A percentile compares a stretch with the other conserved stretches of the same genome.
phyloP scores from a whole-genome alignment of 2,113 vertebrate genomes.

The Grantiella picta region DNA sequence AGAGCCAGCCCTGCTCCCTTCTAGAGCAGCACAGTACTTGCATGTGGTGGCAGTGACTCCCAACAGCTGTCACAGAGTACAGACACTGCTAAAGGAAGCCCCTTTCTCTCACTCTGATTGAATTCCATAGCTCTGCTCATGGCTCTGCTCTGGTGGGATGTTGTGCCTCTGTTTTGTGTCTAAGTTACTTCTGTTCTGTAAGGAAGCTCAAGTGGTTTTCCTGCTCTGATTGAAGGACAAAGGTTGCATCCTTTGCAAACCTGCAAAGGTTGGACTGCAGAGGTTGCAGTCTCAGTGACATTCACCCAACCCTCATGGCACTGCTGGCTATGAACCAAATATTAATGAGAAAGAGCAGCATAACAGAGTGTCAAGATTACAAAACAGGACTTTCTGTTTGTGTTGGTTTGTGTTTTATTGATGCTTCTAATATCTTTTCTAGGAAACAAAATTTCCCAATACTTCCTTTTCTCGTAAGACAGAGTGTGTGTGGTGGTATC shows the following conservation, averaged over 20 bases:
- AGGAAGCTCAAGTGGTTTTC: background rate
- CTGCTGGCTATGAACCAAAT: background rate
- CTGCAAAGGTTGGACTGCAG: too few species aligned
- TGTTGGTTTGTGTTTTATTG: background rate
- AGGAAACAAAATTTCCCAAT: slow-evolving; percentile 41
- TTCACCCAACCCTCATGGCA: background rate
- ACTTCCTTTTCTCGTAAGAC: slow-evolving; percentile 35
- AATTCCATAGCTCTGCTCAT: background rate
- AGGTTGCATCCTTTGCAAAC: background rate
- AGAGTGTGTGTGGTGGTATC: background rate
- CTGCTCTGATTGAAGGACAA: background rate
- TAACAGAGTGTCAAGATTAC: background rate
- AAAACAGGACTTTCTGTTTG: background rate
- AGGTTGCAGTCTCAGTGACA: background rate
- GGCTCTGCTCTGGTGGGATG: background rate
- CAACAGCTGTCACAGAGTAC: accelerated
- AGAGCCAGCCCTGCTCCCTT: background rate
- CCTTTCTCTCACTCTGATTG: background rate
- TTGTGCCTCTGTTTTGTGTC: accelerated
- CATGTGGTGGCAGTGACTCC: background rate
- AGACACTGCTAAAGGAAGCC: background rate
- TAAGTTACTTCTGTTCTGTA: background rate
- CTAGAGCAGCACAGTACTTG: background rate
- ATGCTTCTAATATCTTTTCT: background rate
- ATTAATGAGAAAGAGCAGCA: background rate